A percentile compares a stretch with the other conserved stretches of the same genome.
Evolutionary conservation across 2,113 vertebrate genomes (phyloP).

Genomic region (Aviceda subcristata): DNA sequence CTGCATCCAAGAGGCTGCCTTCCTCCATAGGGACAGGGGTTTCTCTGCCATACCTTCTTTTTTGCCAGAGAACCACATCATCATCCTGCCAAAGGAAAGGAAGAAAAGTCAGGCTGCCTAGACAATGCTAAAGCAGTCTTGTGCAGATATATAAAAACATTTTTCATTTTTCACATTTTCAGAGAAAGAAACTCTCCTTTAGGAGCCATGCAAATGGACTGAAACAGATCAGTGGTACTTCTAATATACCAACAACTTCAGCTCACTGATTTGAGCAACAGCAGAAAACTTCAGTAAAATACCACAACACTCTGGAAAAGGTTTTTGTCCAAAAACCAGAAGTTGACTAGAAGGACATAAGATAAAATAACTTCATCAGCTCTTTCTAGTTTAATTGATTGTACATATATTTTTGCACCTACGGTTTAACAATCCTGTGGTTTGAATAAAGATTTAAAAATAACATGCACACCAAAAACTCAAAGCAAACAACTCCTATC

Average conservation of each 20-base stretch:
- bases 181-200: not conserved
- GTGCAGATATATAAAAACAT: not conserved
- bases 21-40: slow-evolving; percentile 93
- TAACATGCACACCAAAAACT: not conserved
- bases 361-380: not conserved
- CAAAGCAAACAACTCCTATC: not conserved
- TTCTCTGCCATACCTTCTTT: slow-evolving; percentile 76
- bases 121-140: not conserved
- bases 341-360: not conserved
- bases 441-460: not conserved
- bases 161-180: not conserved
- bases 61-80: slow-evolving; percentile 78
- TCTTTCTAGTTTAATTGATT: not conserved
- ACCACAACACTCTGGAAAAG: not conserved
- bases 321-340: not conserved
- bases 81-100: slow-evolving; percentile 82
- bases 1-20: slow-evolving; percentile 90
- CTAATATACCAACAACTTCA: not conserved
- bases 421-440: not conserved
- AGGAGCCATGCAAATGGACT: not conserved
- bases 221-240: not conserved
- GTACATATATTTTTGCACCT: not conserved
- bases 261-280: not conserved
- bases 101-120: not conserved
- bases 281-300: not conserved